phyloP scores from a whole-genome alignment of 2,797 vertebrate species.

The Argya squamiceps region DNA sequence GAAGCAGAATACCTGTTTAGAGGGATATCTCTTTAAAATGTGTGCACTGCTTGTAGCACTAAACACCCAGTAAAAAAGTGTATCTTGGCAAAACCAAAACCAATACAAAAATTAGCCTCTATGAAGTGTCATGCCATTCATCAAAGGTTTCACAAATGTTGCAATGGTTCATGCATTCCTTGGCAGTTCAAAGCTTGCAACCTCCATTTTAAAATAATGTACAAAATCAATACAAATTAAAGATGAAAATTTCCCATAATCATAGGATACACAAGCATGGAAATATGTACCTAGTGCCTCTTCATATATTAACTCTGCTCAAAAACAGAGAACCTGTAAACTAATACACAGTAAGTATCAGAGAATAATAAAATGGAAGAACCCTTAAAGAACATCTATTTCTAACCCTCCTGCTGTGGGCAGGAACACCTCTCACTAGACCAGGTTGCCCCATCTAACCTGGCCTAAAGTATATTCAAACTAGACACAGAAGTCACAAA shows the following conservation, averaged over 20 bases:
- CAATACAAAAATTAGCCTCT: background rate
- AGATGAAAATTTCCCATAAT: background rate
- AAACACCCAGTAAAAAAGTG: background rate
- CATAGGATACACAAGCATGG: background rate
- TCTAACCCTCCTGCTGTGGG: rapidly evolving
- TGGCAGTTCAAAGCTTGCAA: background rate
- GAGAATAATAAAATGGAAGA: background rate
- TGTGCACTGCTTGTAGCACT: background rate
- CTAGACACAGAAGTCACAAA: background rate
- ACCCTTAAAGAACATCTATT: background rate
- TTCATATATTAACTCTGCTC: background rate
- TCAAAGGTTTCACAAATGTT: background rate
- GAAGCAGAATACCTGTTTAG: background rate
- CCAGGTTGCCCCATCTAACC: background rate
- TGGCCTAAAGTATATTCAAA: background rate
- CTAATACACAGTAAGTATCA: background rate
- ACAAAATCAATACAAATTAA: background rate
- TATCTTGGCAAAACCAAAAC: background rate
- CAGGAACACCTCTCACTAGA: background rate
- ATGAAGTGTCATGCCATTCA: background rate
- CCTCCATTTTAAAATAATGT: background rate
- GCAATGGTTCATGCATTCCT: background rate
- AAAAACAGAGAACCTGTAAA: background rate
- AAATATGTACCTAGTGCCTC: background rate
- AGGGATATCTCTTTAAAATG: background rate